These are phyloP conservation scores for Trematocara variabile DNA, from an alignment of 2,113 vertebrate species.

Conservation along the genomic window DNA sequence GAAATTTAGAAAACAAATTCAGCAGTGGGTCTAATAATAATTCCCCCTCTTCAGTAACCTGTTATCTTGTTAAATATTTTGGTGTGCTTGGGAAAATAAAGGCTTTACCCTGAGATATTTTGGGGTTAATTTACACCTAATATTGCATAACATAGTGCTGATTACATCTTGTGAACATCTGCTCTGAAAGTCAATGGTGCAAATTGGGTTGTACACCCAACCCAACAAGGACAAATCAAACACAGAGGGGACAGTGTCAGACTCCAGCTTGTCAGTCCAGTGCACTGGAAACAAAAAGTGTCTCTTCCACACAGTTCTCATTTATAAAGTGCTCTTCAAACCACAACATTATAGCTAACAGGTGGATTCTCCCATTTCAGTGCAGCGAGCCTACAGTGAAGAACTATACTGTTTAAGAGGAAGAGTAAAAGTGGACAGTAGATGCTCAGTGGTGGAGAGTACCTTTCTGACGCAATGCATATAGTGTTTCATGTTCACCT, in stretches of 20 bases:
- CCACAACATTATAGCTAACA: not conserved
- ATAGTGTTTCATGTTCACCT: not conserved
- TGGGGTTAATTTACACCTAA: not conserved
- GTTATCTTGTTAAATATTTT: not conserved
- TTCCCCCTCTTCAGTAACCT: not conserved
- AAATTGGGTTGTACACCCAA: not conserved
- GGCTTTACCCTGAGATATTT: not conserved
- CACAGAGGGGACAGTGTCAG: not conserved
- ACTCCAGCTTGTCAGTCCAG: not conserved
- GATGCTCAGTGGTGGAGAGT: not conserved
- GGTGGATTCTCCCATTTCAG: not conserved
- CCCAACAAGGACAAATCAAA: not conserved
- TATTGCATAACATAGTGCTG: not conserved
- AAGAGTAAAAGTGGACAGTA: not conserved
- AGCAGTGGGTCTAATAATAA: not conserved
- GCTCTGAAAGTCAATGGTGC: not conserved
- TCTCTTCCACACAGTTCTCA: not conserved
- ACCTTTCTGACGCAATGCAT: not conserved
- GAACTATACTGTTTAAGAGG: not conserved
- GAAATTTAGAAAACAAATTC: not conserved
- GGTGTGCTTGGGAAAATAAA: not conserved
- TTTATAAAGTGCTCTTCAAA: no score
- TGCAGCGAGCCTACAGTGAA: not conserved
- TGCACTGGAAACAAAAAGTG: not conserved
- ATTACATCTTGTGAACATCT: not conserved